Evolutionary conservation across 2,113 vertebrate genomes (phyloP), one percentile per base, ranked within the genome.

Genomic region (Cairina moschata): DNA sequence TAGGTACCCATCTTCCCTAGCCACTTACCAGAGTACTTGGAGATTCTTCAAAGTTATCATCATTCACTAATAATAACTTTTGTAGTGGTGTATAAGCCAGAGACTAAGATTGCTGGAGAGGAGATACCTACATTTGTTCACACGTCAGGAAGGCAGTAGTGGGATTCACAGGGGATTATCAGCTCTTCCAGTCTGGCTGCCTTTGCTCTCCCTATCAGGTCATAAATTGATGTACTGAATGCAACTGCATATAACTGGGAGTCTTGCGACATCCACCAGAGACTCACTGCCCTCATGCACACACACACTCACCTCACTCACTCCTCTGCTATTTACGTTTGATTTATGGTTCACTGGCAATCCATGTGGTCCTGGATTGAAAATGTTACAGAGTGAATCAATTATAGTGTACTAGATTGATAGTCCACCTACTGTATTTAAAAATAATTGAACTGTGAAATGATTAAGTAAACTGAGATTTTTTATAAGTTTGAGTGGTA

Each of bases 371-470:
- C 81, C 14, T 2, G 79, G 86, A 91, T 31, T 85, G 93, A 91
- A 96, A 97, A 89, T 4, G 2, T 85, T 89, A n/a, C 26, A 10
- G 18, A 91, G 82, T 90, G 63, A 92, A 97, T 96, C 86, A 96
- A 65, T 96, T 94, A 94, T 6, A 82, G 36, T 46, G 34, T 66
- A 73, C 29, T 60, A 96, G 94, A 96, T 88, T 95, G 81, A 91
- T 85, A 93, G 82, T 34, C 8, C 38, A 96, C 72, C 87, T 82
- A 90, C 87, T 96, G 85, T 91, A 93, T 95, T 96, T 97, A 93
- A 96, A 91, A 95, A 91, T 38, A 96, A 90, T 91, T 96, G 93
- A 94, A 95, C 65, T 86, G 63, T 78, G 80, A 95, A 95, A 94
- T 88, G 46, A 90, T 95, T 95, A 91, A 85, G 54, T 95, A 93